Base-by-base conservation (phyloP, 2,797 vertebrate genomes). In the Eleutherodactylus coqui region DNA sequence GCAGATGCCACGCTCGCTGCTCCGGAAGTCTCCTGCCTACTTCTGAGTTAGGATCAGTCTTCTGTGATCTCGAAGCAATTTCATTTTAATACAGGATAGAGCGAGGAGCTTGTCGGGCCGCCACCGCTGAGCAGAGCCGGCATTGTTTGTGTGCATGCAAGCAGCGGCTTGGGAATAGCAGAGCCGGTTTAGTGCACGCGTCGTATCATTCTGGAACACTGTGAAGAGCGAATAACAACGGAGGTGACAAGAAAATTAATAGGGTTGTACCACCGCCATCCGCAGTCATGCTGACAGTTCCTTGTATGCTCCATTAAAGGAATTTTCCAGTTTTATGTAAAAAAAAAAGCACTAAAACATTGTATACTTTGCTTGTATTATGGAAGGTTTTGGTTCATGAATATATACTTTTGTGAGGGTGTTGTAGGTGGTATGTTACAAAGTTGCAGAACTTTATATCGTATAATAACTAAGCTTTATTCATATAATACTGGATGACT, bases 31-130 rank as follows among this genome's bases (percentile, higher is more conserved):
- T 21, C 75, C 17, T 14, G 53, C 34, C 76, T 34, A 1, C 41
- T 62, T 79, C 24, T 5, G n/a, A 43, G 53, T 43, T 24, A 29
- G 27, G 79, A 67, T 45, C 19, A 32, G 60, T 51, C 58, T 9
- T 43, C 51, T 83, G 81, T 75, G 34, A 70, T 51, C 70, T 43
- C 69, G 2, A 36, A 51, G 80, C 80, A 53, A 83, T 83, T 83
- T 75, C 29, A 58, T 83, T 73, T 75, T 58, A 45, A 75, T 73
- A 32, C 36, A 21, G 55, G 34, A 14, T 41, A 17, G 53, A 41
- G 49, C 21, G 34, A 13, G 51, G 51, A 36, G 75, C 32, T 38
- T 58, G 76, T 79, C 51, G 27, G 51, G 24, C 24, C n/a, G 73
- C 21, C 27, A 49, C 41, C 43, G 24, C 55, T 49, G 27, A 75